Conservation (phyloP, 1,140 invertebrate genomes). For the Drosophila cardini region DNA sequence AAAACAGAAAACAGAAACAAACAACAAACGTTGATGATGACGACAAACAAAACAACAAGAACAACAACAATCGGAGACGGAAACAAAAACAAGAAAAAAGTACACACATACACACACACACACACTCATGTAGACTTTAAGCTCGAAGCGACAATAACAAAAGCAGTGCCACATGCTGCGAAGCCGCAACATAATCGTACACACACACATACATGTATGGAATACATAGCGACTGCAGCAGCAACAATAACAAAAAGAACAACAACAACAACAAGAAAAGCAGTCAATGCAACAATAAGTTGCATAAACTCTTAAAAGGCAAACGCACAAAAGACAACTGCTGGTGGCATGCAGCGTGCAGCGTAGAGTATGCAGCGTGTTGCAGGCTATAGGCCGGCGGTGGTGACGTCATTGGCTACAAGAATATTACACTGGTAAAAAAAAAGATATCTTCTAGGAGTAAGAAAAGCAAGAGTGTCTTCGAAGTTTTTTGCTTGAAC, state of each 20-base stretch:
- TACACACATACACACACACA: constrained; percentile 32
- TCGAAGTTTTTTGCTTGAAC: too few relatives aligned
- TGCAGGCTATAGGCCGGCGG: neutral
- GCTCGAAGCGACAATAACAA: constrained; percentile 52
- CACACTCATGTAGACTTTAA: constrained; percentile 45
- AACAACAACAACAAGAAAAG: constrained; percentile 37
- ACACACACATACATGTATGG: neutral
- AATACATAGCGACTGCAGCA: constrained; percentile 31
- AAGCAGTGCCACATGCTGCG: constrained; percentile 67
- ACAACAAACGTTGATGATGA: constrained; percentile 32
- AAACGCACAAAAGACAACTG: constrained; percentile 67
- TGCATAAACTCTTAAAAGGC: constrained; percentile 70
- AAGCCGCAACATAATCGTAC: constrained; percentile 45
- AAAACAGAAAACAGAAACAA: constrained; percentile 60
- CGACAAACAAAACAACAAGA: constrained; percentile 64
- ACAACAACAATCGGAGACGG: constrained; percentile 40
- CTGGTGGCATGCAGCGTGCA: neutral
- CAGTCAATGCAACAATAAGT: constrained; percentile 52
- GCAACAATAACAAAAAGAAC: constrained; percentile 37
- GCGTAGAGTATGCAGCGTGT: neutral
- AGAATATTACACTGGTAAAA: too few relatives aligned
- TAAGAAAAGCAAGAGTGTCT: too few relatives aligned
- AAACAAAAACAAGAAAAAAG: constrained; percentile 33
- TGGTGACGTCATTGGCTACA: constrained; percentile 29
- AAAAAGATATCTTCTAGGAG: too few relatives aligned